These are phyloP conservation scores for Chrysemys picta DNA, from an alignment of 2,113 vertebrate genomes.

Conservation along the genomic window DNA sequence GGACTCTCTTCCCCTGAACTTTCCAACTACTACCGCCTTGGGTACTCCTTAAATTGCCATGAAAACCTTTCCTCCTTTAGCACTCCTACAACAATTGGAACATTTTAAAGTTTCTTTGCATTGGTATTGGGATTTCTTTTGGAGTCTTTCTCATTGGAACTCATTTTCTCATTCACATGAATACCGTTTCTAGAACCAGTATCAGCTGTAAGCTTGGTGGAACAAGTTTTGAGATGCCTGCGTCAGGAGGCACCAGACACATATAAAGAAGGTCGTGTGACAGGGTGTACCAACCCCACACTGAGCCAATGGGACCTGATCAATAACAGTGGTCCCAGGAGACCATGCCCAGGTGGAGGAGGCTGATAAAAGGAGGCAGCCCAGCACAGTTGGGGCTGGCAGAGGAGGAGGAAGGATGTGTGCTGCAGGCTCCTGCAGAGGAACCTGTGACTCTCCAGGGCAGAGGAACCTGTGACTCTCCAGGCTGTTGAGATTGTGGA, in stretches of 20 bases:
- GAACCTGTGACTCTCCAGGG: too few relatives aligned
- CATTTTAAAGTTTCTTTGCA: neutral
- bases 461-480: too few relatives aligned
- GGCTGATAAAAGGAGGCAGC: too few relatives aligned
- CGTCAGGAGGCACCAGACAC: neutral
- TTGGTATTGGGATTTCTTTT: neutral
- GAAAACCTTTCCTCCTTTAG: neutral
- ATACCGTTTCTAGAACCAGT: neutral
- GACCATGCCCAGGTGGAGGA: too few relatives aligned
- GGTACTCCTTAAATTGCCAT: neutral
- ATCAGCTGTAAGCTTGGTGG: neutral
- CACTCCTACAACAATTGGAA: neutral
- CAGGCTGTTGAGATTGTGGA: too few relatives aligned
- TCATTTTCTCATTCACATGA: neutral
- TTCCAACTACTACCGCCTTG: neutral
- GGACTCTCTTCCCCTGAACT: too few relatives aligned
- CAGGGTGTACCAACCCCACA: too few relatives aligned
- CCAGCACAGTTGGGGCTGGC: too few relatives aligned
- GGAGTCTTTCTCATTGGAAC: neutral
- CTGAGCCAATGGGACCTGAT: too few relatives aligned
- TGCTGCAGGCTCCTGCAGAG: too few relatives aligned
- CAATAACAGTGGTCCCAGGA: too few relatives aligned
- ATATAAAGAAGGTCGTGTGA: neutral
- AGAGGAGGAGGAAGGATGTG: too few relatives aligned
- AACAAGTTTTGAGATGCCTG: neutral